Percentiles rank a stretch among this genome's conserved stretches.
Conservation (phyloP, 2,888 invertebrate species). For the Nesidiocoris tenuis region DNA sequence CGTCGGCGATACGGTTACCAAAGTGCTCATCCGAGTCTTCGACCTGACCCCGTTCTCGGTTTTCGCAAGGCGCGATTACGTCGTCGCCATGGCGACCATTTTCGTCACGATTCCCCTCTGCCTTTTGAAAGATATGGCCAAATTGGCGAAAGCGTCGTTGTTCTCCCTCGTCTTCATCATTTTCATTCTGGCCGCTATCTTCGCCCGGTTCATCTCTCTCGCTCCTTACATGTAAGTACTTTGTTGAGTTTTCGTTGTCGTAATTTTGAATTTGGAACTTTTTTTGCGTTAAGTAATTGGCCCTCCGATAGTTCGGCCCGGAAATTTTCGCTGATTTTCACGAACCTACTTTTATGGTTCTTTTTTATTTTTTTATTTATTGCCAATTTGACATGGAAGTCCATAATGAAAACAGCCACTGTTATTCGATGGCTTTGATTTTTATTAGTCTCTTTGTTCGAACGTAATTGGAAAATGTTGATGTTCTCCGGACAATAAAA, state of each 20-base stretch:
- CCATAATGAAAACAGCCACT: too few species aligned
- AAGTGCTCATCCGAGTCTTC: constrained; percentile 72
- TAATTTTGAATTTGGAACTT: too few species aligned
- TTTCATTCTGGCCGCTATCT: constrained; percentile 69
- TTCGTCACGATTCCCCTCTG: constrained; percentile 76
- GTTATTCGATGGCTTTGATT: too few species aligned
- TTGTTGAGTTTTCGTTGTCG: constrained; percentile 20
- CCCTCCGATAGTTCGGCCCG: too few species aligned
- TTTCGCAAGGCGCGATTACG: constrained; percentile 64
- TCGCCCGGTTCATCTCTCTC: constrained; percentile 62
- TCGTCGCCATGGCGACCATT: constrained; percentile 71
- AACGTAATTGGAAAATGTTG: too few species aligned
- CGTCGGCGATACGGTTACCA: constrained; percentile 81
- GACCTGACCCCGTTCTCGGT: constrained; percentile 60
- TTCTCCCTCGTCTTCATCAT: constrained; percentile 69
- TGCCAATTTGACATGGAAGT: too few species aligned
- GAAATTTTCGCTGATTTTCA: too few species aligned
- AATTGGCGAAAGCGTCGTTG: constrained; percentile 68
- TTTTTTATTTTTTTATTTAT: too few species aligned
- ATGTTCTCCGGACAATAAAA: too few species aligned
- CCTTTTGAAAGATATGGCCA: constrained; percentile 72
- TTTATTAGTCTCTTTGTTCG: too few species aligned
- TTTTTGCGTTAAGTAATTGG: too few species aligned
- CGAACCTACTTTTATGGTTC: too few species aligned
- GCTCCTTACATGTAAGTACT: constrained; percentile 65